Conservation (phyloP, 1,140 invertebrate genomes). For the Agraylea sexmaculata region DNA sequence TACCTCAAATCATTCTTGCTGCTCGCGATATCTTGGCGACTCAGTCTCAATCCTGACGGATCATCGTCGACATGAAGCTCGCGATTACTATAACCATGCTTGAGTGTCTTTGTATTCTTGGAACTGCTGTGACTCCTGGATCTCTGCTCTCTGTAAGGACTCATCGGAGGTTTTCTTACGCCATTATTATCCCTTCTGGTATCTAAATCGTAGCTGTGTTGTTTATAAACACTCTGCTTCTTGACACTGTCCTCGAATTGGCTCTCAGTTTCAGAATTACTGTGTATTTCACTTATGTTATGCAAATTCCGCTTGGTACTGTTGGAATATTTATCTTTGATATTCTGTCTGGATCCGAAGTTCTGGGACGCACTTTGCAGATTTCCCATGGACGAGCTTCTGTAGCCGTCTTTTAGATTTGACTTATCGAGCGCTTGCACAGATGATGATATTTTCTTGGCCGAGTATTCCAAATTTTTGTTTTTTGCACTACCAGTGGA, state of each 20-base stretch:
- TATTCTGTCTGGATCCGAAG: conserved; percentile 17
- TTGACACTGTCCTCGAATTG: conserved; percentile 26
- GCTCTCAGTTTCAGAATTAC: conserved; percentile 35
- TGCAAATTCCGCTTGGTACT: conserved; percentile 41
- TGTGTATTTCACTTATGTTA: conserved; percentile 43
- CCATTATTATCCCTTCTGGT: conserved; percentile 6
- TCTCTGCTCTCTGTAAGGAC: conserved; percentile 24
- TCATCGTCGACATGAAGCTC: conserved; percentile 23
- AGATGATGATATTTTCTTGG: conserved; percentile 31
- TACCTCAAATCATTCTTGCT: conserved; percentile 20
- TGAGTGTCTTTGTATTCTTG: conserved; percentile 29
- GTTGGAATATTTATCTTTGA: conserved; percentile 19
- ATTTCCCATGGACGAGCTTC: conserved; percentile 35
- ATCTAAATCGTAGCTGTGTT: conserved; percentile 10
- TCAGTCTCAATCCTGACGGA: conserved; percentile 26
- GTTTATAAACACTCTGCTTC: conserved; percentile 2
- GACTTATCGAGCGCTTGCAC: conserved; percentile 34
- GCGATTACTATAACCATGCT: conserved; percentile 21
- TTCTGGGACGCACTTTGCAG: conserved; percentile 25
- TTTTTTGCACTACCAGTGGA: conserved; percentile 41
- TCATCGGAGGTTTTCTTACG: conserved; percentile 32
- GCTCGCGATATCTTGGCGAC: conserved; percentile 27
- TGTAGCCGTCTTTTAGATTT: conserved; percentile 27
- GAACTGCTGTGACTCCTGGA: conserved; percentile 38
- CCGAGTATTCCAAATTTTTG: conserved; percentile 24